Conservation (phyloP, 2,888 invertebrate species). For the Timema cristinae region DNA sequence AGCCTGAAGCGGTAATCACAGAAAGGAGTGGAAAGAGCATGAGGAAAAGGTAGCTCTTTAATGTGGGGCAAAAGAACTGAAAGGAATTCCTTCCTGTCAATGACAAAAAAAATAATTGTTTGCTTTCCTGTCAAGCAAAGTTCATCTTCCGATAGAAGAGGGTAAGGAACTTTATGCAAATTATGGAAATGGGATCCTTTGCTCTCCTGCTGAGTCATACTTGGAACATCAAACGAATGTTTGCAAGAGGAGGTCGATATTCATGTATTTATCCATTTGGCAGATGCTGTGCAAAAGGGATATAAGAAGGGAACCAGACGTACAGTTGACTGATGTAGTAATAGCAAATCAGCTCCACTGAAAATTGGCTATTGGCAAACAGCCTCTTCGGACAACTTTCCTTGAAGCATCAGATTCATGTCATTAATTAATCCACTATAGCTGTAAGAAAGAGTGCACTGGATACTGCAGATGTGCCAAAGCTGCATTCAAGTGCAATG, state of each 20-base stretch:
- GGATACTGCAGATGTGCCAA: too few species aligned
- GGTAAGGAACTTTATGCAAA: background rate
- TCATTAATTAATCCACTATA: too few species aligned
- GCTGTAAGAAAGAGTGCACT: too few species aligned
- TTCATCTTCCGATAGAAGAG: background rate
- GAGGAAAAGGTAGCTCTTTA: background rate
- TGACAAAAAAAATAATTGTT: background rate
- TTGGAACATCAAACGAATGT: background rate
- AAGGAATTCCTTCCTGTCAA: background rate
- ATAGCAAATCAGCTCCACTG: background rate
- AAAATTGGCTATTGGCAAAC: too few species aligned
- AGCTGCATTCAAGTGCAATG: too few species aligned
- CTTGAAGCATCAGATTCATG: too few species aligned
- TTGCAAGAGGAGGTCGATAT: background rate
- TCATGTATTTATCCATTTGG: background rate
- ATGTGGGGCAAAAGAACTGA: background rate
- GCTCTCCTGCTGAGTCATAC: background rate
- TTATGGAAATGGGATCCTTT: background rate
- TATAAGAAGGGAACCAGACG: background rate
- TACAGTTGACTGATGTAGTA: background rate
- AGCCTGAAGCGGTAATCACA: background rate
- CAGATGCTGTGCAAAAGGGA: conserved; percentile 1
- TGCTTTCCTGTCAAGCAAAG: background rate
- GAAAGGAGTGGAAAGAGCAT: background rate
- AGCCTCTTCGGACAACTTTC: too few species aligned